phyloP scores from a whole-genome alignment of 1,140 invertebrate genomes.

The Ostrea denselamellosa region DNA sequence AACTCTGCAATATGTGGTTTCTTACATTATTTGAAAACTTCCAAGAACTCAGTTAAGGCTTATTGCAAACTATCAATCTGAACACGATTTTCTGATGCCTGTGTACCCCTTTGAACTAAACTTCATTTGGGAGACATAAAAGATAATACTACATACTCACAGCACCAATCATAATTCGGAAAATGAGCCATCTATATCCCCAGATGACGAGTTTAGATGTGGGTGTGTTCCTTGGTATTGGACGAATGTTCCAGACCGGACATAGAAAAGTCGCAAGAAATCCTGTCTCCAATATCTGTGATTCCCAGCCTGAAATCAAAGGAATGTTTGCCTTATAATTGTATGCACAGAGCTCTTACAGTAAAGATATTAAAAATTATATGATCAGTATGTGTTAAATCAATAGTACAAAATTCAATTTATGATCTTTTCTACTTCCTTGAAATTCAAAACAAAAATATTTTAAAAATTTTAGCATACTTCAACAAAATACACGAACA shows the following conservation, averaged over 20 bases:
- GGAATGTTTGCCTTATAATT: neutral
- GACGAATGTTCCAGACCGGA: slow-evolving; percentile 74
- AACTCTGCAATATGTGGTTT: too few species aligned
- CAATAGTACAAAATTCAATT: neutral
- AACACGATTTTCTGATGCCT: too few species aligned
- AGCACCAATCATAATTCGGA: slow-evolving; percentile 80
- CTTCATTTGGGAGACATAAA: neutral
- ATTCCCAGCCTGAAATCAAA: slow-evolving; percentile 78
- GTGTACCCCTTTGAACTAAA: too few species aligned
- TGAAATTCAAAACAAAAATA: too few species aligned
- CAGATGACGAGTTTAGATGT: slow-evolving; percentile 74
- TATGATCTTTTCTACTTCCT: neutral
- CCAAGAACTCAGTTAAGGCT: too few species aligned
- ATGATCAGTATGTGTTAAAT: neutral
- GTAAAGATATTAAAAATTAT: neutral
- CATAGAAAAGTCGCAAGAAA: slow-evolving; percentile 79
- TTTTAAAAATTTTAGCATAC: neutral
- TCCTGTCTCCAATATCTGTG: slow-evolving; percentile 79
- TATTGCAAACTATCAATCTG: too few species aligned
- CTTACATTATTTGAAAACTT: too few species aligned
- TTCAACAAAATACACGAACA: neutral
- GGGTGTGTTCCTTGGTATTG: slow-evolving; percentile 74
- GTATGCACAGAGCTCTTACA: neutral
- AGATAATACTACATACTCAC: slow-evolving; percentile 65
- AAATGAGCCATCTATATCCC: slow-evolving; percentile 79